Evolutionary conservation across 2,113 vertebrate genomes (phyloP), one percentile per base, ranked within the genome.

Genomic region (Phasianus colchicus): DNA sequence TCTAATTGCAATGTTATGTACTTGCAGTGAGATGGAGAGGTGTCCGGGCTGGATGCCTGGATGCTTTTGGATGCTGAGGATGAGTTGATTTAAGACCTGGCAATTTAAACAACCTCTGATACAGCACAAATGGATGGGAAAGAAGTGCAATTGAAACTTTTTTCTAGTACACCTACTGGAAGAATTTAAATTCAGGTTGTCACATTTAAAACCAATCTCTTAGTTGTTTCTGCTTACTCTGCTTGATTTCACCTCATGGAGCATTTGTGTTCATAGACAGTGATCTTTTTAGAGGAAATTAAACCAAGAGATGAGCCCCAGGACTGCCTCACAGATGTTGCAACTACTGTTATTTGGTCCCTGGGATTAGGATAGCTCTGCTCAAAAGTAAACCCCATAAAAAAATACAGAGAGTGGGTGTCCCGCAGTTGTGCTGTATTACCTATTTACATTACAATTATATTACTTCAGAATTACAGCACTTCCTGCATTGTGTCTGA

Each of bases 171-270:
- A 42, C 70, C 45, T 73, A 27, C 27, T 58, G 12, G 55, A n/a
- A 58, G n/a, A 58, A n/a, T 64, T 81, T 77, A 63, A 45, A 32
- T 88, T 77, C 24, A 77, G 40, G 7, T 66, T 86, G 94, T 88
- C 72, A 25, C 9, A 66, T 87, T 45, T 70, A 43, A 76, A 90
- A 54, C 3, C 6, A 15, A 16, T 66, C 19, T 50, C 18, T 50
- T 54, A 13, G 9, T 86, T 85, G 10, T 52, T 74, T 8, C 45
- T 74, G 12, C 58, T 87, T 82, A 82, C 24, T 22, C 9, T 61
- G 19, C 30, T 83, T 86, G 69, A 13, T 40, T 79, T 83, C 42
- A 36, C 34, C 21, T 63, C 32, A 24, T 1, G 0, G 63, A 83
- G 6, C 29, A 70, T 54, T 67, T 83, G 21, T 71, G 20, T 42